phyloP scores from a whole-genome alignment of 2,113 vertebrate genomes.

The Scomber colias region DNA sequence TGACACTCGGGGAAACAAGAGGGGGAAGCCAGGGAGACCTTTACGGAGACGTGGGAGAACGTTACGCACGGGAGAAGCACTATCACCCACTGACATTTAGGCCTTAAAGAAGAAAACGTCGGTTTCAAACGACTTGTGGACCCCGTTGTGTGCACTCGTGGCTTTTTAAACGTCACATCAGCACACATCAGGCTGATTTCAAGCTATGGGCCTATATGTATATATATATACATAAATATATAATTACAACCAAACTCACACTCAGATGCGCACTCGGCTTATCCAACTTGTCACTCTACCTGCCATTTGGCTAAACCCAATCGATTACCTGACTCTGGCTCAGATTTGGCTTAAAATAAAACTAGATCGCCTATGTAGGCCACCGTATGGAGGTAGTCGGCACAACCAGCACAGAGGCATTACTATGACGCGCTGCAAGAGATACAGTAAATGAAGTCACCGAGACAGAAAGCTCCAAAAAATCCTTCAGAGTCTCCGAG shows the following conservation, averaged over 20 bases:
- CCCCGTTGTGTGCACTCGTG: slow-evolving; percentile 20
- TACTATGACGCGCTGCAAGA: slow-evolving; percentile 2
- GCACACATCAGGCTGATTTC: slow-evolving; percentile 26
- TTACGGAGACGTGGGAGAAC: slow-evolving; percentile 48
- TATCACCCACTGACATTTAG: slow-evolving; percentile 54
- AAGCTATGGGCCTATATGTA: neutral
- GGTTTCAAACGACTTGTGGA: slow-evolving; percentile 7
- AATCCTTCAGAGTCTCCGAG: slow-evolving; percentile 41
- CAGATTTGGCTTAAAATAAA: slow-evolving; percentile 38
- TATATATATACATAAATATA: too few species aligned
- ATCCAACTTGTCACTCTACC: slow-evolving; percentile 59
- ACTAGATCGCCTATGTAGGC: slow-evolving; percentile 58
- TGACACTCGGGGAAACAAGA: slow-evolving; percentile 54
- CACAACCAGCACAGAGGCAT: neutral
- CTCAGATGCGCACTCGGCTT: slow-evolving; percentile 47
- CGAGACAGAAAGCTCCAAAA: slow-evolving; percentile 22
- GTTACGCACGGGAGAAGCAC: slow-evolving; percentile 33
- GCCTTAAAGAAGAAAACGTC: slow-evolving; percentile 27
- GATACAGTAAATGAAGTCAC: neutral
- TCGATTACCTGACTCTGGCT: slow-evolving; percentile 49
- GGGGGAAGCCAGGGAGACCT: slow-evolving; percentile 62
- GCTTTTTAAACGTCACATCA: slow-evolving; percentile 13
- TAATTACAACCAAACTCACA: slow-evolving; percentile 2
- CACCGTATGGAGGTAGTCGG: slow-evolving; percentile 28
- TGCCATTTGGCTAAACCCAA: slow-evolving; percentile 24